phyloP scores from a whole-genome alignment of 35 echinoderm and acorn worm genomes.

The Lytechinus variegatus region DNA sequence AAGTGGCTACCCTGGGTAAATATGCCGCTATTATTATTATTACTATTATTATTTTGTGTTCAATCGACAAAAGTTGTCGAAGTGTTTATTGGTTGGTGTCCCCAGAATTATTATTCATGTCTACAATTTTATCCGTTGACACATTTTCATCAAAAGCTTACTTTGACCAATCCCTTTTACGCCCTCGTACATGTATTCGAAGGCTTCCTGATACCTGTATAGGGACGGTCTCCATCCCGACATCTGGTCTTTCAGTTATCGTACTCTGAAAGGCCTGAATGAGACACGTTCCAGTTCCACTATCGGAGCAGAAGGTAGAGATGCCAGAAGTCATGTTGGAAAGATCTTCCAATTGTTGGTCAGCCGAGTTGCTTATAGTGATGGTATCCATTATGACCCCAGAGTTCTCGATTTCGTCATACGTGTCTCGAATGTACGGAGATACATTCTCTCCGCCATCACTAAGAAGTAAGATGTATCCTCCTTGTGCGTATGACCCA shows the following conservation, averaged over 20 bases:
- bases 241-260: constrained; percentile 5
- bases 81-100: no score
- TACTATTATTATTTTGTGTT: no score
- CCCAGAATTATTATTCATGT: no score
- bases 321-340: background rate
- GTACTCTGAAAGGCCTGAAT: constrained; percentile 43
- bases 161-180: no score
- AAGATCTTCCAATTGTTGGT: background rate
- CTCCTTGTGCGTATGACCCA: background rate
- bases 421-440: background rate
- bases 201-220: background rate
- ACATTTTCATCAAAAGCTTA: no score
- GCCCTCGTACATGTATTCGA: no score
- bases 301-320: background rate
- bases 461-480: constrained; percentile 10
- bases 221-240: background rate
- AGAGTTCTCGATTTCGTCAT: background rate
- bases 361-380: background rate
- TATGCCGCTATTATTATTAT: no score
- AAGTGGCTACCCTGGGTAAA: no score
- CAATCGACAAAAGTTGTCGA: no score
- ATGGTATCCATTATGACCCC: constrained; percentile 24
- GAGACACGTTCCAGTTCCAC: background rate
- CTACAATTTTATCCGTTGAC: no score
- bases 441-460: constrained; percentile 1